phyloP scores from a whole-genome alignment of 2,888 invertebrate species.

The Himalopsyche japonica region DNA sequence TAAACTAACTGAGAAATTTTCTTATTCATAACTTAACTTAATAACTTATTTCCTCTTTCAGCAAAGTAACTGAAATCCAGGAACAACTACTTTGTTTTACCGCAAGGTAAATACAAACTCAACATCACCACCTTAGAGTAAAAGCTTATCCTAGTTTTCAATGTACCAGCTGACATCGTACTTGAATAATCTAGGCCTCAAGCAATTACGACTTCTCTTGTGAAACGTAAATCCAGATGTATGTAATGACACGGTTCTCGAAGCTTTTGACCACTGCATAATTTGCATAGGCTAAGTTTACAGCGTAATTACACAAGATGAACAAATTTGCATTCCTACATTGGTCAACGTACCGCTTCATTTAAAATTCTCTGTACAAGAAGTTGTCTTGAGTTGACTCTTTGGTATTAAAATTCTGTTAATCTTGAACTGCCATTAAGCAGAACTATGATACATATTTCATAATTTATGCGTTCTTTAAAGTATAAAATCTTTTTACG shows the following conservation, averaged over 20 bases:
- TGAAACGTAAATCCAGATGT: neutral
- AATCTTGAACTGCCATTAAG: neutral
- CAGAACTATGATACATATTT: too few relatives aligned
- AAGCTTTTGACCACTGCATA: neutral
- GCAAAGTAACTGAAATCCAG: too few relatives aligned
- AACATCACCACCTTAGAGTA: too few relatives aligned
- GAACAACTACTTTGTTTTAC: too few relatives aligned
- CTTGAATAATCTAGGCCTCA: neutral
- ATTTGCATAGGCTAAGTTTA: neutral
- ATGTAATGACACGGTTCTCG: neutral
- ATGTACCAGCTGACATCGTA: neutral
- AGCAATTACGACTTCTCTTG: neutral
- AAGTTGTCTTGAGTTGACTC: neutral
- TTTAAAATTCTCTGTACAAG: neutral
- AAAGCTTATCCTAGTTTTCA: too few relatives aligned
- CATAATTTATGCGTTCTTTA: too few relatives aligned
- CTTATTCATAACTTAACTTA: too few relatives aligned
- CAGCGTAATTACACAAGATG: neutral
- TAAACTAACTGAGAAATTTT: too few relatives aligned
- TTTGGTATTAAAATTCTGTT: neutral
- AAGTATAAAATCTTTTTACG: too few relatives aligned
- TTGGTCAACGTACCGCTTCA: neutral
- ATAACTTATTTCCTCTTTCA: too few relatives aligned
- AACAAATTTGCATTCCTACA: neutral
- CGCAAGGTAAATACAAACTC: too few relatives aligned